Percentiles rank a stretch among this genome's conserved stretches.
Conservation (phyloP, 2,797 vertebrate species). For the Adelosebastes latens region DNA sequence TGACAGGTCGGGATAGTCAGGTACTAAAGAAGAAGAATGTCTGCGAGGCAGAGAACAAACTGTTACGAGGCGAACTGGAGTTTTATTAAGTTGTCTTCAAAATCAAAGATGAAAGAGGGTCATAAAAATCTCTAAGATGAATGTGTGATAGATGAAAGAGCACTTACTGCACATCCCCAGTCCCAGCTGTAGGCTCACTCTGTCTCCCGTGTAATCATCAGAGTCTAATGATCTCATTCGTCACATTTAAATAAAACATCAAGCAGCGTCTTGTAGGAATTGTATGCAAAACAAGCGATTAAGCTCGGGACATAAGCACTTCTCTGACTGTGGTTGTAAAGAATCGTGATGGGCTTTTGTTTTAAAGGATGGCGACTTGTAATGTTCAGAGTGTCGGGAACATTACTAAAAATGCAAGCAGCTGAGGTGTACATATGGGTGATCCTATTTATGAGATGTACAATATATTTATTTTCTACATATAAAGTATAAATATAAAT, state of each 20-base stretch:
- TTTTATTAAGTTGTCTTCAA: constrained; percentile 19
- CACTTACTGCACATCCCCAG: constrained; percentile 73
- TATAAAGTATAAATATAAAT: constrained; percentile 95
- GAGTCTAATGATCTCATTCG: constrained; percentile 43
- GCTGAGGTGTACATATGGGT: constrained; percentile 94
- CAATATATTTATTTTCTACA: constrained; percentile 99
- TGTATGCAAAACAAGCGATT: constrained; percentile 34
- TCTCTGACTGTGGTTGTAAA: constrained; percentile 65
- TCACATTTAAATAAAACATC: constrained; percentile 47
- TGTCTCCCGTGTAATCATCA: constrained; percentile 37
- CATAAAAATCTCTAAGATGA: constrained; percentile 43
- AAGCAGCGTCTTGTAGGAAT: constrained; percentile 30
- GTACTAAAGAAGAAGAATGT: constrained; percentile 17
- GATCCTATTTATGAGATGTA: constrained; percentile 99
- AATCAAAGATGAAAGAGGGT: constrained; percentile 43
- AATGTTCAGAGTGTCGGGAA: constrained; percentile 86
- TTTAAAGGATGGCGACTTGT: constrained; percentile 80
- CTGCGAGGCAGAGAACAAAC: constrained; percentile 7
- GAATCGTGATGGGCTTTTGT: constrained; percentile 60
- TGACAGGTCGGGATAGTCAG: constrained; percentile 19
- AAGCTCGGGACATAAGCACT: constrained; percentile 65
- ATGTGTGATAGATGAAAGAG: constrained; percentile 66
- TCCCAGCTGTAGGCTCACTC: constrained; percentile 29
- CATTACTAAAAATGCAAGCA: constrained; percentile 90
- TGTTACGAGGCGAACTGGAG: constrained; percentile 11